Evolutionary conservation across 2,113 vertebrate genomes (phyloP).

Genomic region (Todiramphus saurophagus): DNA sequence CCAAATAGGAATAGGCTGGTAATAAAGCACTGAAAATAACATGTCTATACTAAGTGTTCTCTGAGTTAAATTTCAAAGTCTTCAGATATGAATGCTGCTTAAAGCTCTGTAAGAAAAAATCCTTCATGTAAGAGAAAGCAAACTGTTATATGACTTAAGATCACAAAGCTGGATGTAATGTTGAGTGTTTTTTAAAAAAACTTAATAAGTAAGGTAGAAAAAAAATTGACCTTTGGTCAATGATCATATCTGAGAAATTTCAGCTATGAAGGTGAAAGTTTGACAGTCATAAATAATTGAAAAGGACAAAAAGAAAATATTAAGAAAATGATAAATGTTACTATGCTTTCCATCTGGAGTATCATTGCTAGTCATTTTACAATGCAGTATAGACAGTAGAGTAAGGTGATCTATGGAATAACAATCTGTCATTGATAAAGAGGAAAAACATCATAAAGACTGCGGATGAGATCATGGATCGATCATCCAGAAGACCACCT

Average conservation of each 20-base stretch:
- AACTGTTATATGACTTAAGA: not conserved
- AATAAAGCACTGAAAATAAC: not conserved
- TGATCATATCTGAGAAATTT: not conserved
- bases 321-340: not conserved
- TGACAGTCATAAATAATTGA: not conserved
- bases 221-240: not conserved
- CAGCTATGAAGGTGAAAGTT: not conserved
- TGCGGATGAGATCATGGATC: not conserved
- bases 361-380: not conserved
- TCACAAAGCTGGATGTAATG: not conserved
- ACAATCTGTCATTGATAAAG: slow-evolving; percentile 46
- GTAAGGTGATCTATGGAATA: slow-evolving; percentile 11
- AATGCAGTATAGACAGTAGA: not conserved
- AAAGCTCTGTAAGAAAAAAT: not conserved
- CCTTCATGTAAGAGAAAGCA: not conserved
- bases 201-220: not conserved
- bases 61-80: not conserved
- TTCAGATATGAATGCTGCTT: not conserved
- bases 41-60: not conserved
- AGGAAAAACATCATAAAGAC: slow-evolving; percentile 26
- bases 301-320: slow-evolving; percentile 11
- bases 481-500: slow-evolving; percentile 14
- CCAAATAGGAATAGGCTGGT: not conserved
- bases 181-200: not conserved
- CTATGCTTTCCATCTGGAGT: not conserved